Conservation (phyloP, 2,888 invertebrate species). For the Orchestes rusci region DNA sequence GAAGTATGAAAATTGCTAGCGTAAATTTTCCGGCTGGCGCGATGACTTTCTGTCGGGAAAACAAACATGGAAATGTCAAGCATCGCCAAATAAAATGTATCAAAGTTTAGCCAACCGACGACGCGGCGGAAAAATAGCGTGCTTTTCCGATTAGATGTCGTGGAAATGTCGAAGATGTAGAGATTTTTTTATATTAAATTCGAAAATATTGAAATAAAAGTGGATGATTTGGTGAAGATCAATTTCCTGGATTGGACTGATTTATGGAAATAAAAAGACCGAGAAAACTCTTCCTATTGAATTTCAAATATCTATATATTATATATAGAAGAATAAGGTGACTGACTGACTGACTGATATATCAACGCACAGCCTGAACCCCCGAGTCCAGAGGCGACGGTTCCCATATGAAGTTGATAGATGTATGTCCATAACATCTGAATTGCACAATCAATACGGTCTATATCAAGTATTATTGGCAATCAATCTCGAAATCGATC, state of each 20-base stretch:
- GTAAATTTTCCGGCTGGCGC: slow-evolving; percentile 25
- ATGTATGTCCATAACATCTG: no score
- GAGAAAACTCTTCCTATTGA: no score
- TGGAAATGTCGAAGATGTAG: slow-evolving; percentile 13
- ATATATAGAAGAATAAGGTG: no score
- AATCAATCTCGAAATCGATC: no score
- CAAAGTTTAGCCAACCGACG: slow-evolving; percentile 23
- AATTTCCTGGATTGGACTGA: background rate
- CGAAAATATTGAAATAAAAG: slow-evolving; percentile 11
- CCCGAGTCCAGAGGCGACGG: no score
- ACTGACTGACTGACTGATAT: no score
- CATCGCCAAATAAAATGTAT: slow-evolving; percentile 26
- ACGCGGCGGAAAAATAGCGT: slow-evolving; percentile 16
- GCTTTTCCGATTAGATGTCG: slow-evolving; percentile 21
- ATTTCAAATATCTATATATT: no score
- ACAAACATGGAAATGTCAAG: slow-evolving; percentile 26
- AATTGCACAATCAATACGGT: no score
- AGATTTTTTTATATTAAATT: slow-evolving; percentile 15
- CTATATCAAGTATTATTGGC: no score
- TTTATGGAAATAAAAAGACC: no score
- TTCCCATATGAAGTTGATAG: no score
- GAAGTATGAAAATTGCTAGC: slow-evolving; percentile 21
- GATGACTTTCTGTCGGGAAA: slow-evolving; percentile 25
- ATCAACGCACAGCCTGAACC: no score
- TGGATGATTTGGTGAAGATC: slow-evolving; percentile 4